Evolutionary conservation across 35 echinoderm and acorn worm genomes (phyloP).

Genomic region (Lytechinus variegatus): DNA sequence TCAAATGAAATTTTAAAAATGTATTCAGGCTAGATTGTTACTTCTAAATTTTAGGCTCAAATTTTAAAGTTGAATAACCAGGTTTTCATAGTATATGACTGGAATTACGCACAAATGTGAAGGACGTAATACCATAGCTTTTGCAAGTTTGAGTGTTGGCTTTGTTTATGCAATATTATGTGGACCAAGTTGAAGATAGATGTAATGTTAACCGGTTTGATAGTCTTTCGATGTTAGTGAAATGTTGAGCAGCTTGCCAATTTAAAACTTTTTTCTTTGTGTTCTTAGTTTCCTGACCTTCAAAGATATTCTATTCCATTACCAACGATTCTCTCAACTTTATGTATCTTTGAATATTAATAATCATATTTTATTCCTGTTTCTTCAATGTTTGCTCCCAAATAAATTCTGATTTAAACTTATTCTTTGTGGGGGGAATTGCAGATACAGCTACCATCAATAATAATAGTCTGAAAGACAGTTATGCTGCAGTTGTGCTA

Average conservation of each 20-base stretch:
- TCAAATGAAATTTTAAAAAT: neutral
- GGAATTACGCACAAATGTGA: neutral
- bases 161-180: neutral
- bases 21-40: neutral
- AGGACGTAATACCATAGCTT: neutral
- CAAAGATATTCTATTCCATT: no score
- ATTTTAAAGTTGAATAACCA: neutral
- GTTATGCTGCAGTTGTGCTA: neutral
- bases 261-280: neutral
- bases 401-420: neutral
- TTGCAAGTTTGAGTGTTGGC: no score
- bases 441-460: neutral
- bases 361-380: neutral
- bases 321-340: no score
- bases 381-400: neutral
- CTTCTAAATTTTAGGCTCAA: neutral
- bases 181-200: neutral
- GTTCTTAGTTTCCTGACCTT: neutral
- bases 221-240: neutral
- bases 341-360: no score
- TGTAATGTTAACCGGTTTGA: neutral
- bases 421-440: neutral
- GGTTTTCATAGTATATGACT: neutral
- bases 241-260: neutral
- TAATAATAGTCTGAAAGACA: neutral